Evolutionary conservation across 2,888 invertebrate genomes (phyloP).

Genomic region (Volucella inflata): DNA sequence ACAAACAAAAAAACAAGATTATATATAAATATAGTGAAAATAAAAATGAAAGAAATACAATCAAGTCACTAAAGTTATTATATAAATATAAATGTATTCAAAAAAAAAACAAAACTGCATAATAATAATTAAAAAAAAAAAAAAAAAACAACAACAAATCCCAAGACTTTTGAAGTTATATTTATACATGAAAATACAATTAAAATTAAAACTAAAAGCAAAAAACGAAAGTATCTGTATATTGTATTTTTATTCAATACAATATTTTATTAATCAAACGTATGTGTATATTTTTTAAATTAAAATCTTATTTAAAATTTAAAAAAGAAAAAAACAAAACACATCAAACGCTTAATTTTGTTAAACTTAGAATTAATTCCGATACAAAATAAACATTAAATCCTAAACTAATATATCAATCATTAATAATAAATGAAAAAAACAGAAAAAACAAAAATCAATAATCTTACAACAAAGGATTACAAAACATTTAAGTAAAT

Average conservation of each 20-base stretch:
- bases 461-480: constrained; percentile 63
- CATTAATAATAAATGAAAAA: constrained; percentile 33
- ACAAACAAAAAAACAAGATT: constrained; percentile 75
- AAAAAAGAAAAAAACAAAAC: constrained; percentile 36
- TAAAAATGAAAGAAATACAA: constrained; percentile 62
- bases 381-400: constrained; percentile 41
- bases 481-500: constrained; percentile 43
- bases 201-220: constrained; percentile 58
- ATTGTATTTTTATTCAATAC: constrained; percentile 68
- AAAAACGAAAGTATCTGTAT: constrained; percentile 29
- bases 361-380: constrained; percentile 64
- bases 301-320: constrained; percentile 55
- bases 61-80: constrained; percentile 72
- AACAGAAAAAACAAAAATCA: not conserved
- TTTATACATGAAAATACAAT: constrained; percentile 66
- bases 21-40: constrained; percentile 36
- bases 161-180: constrained; percentile 78
- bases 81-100: constrained; percentile 62
- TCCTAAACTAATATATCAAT: constrained; percentile 73
- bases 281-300: constrained; percentile 73
- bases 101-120: constrained; percentile 31
- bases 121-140: constrained; percentile 37
- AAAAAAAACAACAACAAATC: constrained; percentile 77
- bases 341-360: constrained; percentile 73
- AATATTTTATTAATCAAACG: constrained; percentile 45